Evolutionary conservation across 2,113 vertebrate genomes (phyloP), one percentile per base, ranked within the genome.

Genomic region (Phaetusa simplex): DNA sequence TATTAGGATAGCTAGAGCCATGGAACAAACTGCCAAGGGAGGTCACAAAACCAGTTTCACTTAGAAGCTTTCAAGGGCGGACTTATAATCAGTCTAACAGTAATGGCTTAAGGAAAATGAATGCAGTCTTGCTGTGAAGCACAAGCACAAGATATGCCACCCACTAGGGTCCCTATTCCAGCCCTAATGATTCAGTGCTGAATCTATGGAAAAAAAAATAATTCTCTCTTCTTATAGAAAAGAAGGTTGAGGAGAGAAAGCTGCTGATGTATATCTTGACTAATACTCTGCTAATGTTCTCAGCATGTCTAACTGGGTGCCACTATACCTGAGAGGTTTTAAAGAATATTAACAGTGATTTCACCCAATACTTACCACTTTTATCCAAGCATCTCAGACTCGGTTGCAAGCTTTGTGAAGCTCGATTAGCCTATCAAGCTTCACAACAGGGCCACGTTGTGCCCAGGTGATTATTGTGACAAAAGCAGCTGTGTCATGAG

Each of bases 81-180:
- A 95, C 58, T 86, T 86, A 82, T 80, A 96, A 96, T 97, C 93
- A 96, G 81, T 93, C 74, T 92, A 74, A 65, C 80, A 81, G 56
- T 95, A 97, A 97, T 96, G 82, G 83, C 84, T 96, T 84, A 94
- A 92, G 74, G 93, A 95, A 97, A 97, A 97, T 97, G 71, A 97
- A 93, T 97, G 96, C 90, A 91, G 42, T 87, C 92, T 96, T 94
- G 58, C 83, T 95, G 91, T 70, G 80, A 91, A 96, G 61, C 45
- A 59, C 56, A 88, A 94, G 56, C 13, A 59, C 19, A 80, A 92
- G 82, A 64, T 79, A 82, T 71, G 56, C 45, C 86, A 92, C 83
- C 91, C 79, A 89, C 67, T 83, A 93, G 62, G 42, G 53, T 88
- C 61, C 29, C 36, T 76, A 12, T 84, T 93, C 78, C 67, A 76